phyloP scores from a whole-genome alignment of 2,888 invertebrate species.

The Noctua janthe region DNA sequence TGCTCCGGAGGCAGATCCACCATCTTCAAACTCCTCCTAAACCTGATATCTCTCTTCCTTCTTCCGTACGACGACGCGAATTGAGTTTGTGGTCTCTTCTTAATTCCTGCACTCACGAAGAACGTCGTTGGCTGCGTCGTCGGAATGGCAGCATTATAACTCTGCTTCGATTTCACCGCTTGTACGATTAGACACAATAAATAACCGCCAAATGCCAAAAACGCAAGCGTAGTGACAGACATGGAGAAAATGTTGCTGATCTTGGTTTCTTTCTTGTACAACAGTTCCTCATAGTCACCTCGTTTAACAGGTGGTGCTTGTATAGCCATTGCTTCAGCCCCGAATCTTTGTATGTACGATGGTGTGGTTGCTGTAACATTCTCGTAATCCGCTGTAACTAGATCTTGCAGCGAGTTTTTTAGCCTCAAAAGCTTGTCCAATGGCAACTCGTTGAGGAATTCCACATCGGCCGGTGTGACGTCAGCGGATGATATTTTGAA shows the following conservation, averaged over 20 bases:
- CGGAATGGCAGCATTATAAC: constrained; percentile 72
- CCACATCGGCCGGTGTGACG: constrained; percentile 79
- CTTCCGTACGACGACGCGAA: constrained; percentile 84
- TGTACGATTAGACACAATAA: constrained; percentile 94
- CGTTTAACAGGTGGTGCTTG: constrained; percentile 81
- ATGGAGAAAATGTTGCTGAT: constrained; percentile 94
- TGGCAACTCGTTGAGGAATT: constrained; percentile 92
- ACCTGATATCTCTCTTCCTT: constrained; percentile 74
- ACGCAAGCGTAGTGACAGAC: constrained; percentile 94
- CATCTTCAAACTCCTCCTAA: constrained; percentile 69
- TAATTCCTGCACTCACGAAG: constrained; percentile 83
- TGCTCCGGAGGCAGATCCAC: constrained; percentile 84
- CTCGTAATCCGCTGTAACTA: constrained; percentile 74
- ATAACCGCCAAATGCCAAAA: constrained; percentile 96
- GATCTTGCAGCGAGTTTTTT: constrained; percentile 84
- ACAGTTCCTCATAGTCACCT: constrained; percentile 87
- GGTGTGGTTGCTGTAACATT: constrained; percentile 77
- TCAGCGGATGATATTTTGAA: constrained; percentile 71
- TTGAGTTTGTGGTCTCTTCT: constrained; percentile 85
- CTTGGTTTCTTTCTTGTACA: constrained; percentile 89
- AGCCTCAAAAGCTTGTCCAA: constrained; percentile 93
- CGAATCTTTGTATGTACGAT: constrained; percentile 78
- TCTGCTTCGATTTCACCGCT: constrained; percentile 92
- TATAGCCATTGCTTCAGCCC: constrained; percentile 86
- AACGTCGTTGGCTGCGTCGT: constrained; percentile 81